phyloP scores from a whole-genome alignment of 2,888 invertebrate genomes.

The Elgonia sp. region DNA sequence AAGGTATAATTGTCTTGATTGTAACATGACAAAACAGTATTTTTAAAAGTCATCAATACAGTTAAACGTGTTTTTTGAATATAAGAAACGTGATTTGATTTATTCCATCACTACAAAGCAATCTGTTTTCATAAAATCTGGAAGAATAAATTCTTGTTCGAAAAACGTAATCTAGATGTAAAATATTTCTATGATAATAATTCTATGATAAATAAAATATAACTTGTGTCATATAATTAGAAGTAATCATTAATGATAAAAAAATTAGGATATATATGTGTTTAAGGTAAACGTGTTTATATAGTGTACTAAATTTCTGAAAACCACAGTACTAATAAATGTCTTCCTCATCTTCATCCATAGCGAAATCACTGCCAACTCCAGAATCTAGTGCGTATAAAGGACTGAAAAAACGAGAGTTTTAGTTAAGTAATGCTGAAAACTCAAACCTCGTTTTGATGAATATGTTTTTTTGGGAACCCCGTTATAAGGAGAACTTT shows the following conservation, averaged over 20 bases:
- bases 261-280: too few species aligned
- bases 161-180: slow-evolving; percentile 21
- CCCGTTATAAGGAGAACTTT: too few species aligned
- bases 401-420: slow-evolving; percentile 88
- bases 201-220: background rate
- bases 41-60: background rate
- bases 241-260: too few species aligned
- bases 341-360: slow-evolving; percentile 93
- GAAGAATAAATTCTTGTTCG: slow-evolving; percentile 56
- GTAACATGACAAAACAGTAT: background rate
- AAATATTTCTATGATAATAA: background rate
- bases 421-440: too few species aligned
- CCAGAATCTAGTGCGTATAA: slow-evolving; percentile 94
- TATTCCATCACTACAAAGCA: background rate
- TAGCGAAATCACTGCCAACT: slow-evolving; percentile 92
- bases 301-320: background rate
- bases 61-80: too few species aligned
- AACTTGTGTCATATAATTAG: too few species aligned
- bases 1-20: slow-evolving; percentile 9
- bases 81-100: too few species aligned
- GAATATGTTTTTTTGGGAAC: slow-evolving; percentile 7
- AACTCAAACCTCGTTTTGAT: too few species aligned
- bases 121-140: slow-evolving; percentile 12
- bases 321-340: slow-evolving; percentile 79
- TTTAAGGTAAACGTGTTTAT: too few species aligned